Percentiles rank a stretch among this genome's conserved stretches.
Conservation (phyloP, 92 coral and sea anemone species). For the Ricordea florida region DNA sequence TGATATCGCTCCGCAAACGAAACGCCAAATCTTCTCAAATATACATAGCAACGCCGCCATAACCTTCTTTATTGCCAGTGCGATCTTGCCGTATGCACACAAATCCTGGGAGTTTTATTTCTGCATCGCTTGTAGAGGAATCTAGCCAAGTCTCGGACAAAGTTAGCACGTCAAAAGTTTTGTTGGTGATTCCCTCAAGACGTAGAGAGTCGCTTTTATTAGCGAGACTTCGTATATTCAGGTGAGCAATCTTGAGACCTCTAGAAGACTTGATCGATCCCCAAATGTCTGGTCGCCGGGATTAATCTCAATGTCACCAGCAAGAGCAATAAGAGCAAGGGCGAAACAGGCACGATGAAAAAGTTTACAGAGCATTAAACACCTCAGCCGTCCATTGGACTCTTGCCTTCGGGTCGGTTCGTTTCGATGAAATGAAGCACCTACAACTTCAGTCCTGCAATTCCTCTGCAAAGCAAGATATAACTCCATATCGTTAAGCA, state of each 20-base stretch:
- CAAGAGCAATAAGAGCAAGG: too few relatives aligned
- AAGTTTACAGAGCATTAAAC: too few relatives aligned
- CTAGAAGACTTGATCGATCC: too few relatives aligned
- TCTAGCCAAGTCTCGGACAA: background rate
- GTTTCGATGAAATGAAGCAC: background rate
- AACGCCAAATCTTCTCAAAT: background rate
- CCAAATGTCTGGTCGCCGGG: too few relatives aligned
- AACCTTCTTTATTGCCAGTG: background rate
- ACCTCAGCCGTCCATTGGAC: background rate
- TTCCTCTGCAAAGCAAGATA: background rate
- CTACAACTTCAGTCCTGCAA: background rate
- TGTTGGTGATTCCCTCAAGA: background rate
- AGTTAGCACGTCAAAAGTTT: background rate
- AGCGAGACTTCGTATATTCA: conserved; percentile 5
- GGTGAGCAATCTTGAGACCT: background rate
- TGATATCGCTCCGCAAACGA: background rate
- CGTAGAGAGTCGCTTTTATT: conserved; percentile 6
- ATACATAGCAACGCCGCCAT: conserved; percentile 11
- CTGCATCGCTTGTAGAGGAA: background rate
- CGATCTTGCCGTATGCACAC: conserved; percentile 5
- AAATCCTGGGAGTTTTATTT: background rate
- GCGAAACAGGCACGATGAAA: too few relatives aligned
- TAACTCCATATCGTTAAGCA: background rate
- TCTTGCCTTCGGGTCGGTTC: conserved; percentile 1
- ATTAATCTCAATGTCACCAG: too few relatives aligned